Base-by-base conservation (phyloP, 2,888 invertebrate genomes). In the Mimachlamys varia region DNA sequence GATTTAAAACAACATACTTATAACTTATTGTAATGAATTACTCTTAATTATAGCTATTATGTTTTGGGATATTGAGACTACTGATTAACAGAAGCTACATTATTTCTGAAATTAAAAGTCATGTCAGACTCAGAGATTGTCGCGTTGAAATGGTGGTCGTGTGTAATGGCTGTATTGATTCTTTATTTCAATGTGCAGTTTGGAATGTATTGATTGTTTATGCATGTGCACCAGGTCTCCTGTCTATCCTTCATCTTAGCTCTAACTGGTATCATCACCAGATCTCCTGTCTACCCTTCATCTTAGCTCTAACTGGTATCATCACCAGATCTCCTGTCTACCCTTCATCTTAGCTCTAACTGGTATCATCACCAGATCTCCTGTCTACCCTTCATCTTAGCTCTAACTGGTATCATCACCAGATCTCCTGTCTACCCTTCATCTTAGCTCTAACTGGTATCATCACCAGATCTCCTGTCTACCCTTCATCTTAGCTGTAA, bases 171-270 rank as follows among this genome's bases (percentile, higher is more conserved):
- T 22, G 3, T 62, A 62, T 62, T 62, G 62, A 62, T 62, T 44
- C 44, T 44, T 44, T 62, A 62, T 62, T 62, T 22, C 12, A 33
- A 76, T 33, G 76, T 76, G 76, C 27, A 76, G 76, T 76, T 19
- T 76, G 76, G 76, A 76, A 33, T 76, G 76, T 88, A 33, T 88
- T 50, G 50, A 88, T 88, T 88, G 49, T 88, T 22, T 88, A 53
- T 27, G 55, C 50, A 53, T 50, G 50, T 37, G 50, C 55, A 50
- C 27, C n/a, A 44, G 12, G n/a, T 55, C 55, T 33, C 7, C 49
- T n/a, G 50, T 15, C 27, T 33, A 37, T 50, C 88, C 44, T 88
- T 33, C 50, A 49, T 22, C 55, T 53, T 15, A 27, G 3, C 37
- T 33, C 19, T 15, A n/a, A n/a, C n/a, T n/a, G n/a, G n/a, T n/a